Evolutionary conservation across 2,113 vertebrate species (phyloP), one percentile per base, ranked within the genome.

Genomic region (Atlantisia rogersi): DNA sequence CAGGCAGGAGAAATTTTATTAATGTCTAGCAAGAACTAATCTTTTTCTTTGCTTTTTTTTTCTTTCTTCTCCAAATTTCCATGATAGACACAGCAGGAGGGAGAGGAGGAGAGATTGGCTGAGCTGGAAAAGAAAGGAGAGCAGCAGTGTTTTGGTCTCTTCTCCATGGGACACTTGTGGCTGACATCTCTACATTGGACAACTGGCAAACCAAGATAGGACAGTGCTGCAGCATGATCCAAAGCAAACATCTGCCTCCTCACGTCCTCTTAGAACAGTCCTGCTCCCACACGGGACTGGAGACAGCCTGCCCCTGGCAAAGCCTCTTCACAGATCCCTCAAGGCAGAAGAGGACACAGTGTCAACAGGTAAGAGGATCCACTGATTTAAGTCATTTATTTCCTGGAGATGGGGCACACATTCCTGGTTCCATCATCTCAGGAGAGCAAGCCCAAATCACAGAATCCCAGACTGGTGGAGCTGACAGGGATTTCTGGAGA

Each of bases 181-280:
- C 18, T 18, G 73, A 6, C 0, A 0, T 21, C 16, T 71, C 67
- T 26, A 0, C 0, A 0, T 35, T 35, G 74, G 42, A 39, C 92
- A 87, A 55, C 5, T 3, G 31, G 24, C n/a, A 86, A 83, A 68
- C 39, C 37, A 26, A 25, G 71, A 10, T 6, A 22, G 25, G 50
- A 8, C 0, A 0, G 26, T 3, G 18, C 64, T 48, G 28, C 32
- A 53, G 12, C 4, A 31, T 5, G 9, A 42, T 42, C 70, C 84
- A 11, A 9, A 24, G 29, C 22, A n/a, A 44, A 3, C 29, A 1
- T 11, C 82, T 58, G 10, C 26, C 22, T 5, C 78, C 44, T 65
- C 1, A 0, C 0, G 13, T n/a, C 28, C 52, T 42, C 70, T 26
- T 32, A 13, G 44, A 37, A 7, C 0, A 0, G 42, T 81, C 62